Base-by-base conservation (phyloP, 2,113 vertebrate genomes). In the Megaptera novaeangliae region DNA sequence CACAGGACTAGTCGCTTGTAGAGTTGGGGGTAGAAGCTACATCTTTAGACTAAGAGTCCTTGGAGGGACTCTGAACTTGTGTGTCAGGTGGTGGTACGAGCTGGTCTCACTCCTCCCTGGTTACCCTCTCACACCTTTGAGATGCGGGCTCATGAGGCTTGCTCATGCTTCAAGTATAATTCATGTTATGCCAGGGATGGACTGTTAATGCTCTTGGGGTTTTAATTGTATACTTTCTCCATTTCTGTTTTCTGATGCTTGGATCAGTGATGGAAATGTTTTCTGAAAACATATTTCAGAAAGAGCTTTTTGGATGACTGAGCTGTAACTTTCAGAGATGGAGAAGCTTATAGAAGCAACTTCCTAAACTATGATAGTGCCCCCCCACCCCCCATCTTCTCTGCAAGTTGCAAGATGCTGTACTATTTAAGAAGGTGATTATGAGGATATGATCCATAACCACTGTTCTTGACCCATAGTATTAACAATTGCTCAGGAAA, bases 401-500 rank as follows among this genome's bases (percentile, higher is more conserved):
- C 44, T 80, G 55, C 15, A 82, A 91, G 39, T 85, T 71, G 14
- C 3, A 69, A 66, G 64, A 18, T 39, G 66, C 64, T 77, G 15
- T 75, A 63, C 84, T 75, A 74, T 63, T 80, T 94, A 49, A 82
- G 87, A 64, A 90, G 29, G 39, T 61, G 88, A 69, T 88, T 88
- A 41, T 68, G 29, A 85, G 55, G 36, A 25, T 88, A 25, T 49
- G 14, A 86, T 93, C n/a, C 17, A 5, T 84, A 68, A 93, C 68
- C 6, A 49, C 20, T 44, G 25, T 91, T 92, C 21, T 88, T 86
- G 61, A 41, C 39, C n/a, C 41, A 61, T 36, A 64, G 41, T 68
- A 46, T 93, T 90, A 92, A 61, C 36, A 89, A 15, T 95, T 83
- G 66, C 85, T 87, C 49, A 46, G n/a, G 55, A 97, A 88, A 94